Evolutionary conservation across 2,888 invertebrate species (phyloP).

Genomic region (Lepidocyrtinus sp.): DNA sequence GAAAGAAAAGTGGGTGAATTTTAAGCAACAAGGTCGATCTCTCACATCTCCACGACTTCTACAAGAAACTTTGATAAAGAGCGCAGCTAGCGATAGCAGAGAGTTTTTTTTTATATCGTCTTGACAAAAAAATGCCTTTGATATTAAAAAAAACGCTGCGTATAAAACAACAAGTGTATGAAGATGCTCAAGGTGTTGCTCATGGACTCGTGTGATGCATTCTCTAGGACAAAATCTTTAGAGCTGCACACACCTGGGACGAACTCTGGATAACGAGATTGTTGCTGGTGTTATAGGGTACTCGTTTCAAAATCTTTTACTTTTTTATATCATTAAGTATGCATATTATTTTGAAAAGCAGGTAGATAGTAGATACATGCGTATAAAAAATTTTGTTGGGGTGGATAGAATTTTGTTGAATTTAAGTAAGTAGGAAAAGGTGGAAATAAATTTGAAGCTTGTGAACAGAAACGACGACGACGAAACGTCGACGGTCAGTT

Average conservation of each 20-base stretch:
- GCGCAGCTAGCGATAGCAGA: no score
- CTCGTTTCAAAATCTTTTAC: no score
- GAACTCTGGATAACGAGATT: background rate
- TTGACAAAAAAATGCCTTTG: background rate
- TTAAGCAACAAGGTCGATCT: conserved; percentile 48
- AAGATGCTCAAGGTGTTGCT: background rate
- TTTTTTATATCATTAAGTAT: conserved; percentile 5
- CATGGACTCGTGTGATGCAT: background rate
- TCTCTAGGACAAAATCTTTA: no score
- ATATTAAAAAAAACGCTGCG: background rate
- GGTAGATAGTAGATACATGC: no score
- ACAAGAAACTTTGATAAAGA: conserved; percentile 29
- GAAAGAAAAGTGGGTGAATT: conserved; percentile 52
- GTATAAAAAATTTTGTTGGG: no score
- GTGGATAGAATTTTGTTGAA: no score
- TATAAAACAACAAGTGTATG: background rate
- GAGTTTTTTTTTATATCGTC: background rate
- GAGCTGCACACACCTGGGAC: conserved; percentile 2
- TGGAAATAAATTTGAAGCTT: no score
- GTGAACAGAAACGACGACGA: background rate
- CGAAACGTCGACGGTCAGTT: background rate
- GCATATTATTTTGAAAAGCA: conserved; percentile 5
- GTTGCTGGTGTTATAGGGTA: background rate
- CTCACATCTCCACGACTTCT: background rate
- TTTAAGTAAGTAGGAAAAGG: no score